Evolutionary conservation across 2,113 vertebrate genomes (phyloP).

Genomic region (Callocephalon fimbriatum): DNA sequence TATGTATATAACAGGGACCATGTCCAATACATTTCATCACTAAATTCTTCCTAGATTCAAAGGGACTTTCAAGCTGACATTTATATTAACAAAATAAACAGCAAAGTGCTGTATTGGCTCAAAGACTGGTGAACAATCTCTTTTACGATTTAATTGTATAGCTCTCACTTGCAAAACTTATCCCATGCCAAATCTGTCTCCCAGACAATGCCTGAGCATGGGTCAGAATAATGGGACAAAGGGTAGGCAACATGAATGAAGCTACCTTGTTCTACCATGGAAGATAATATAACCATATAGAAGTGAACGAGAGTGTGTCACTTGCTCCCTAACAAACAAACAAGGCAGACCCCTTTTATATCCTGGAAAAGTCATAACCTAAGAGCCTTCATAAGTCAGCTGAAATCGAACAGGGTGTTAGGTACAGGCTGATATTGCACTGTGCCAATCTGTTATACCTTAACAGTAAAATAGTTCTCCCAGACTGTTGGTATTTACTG

Average conservation of each 20-base stretch:
- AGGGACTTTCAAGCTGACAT: not conserved
- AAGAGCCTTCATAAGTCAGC: not conserved
- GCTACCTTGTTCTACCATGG: not conserved
- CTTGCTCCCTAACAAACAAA: not conserved
- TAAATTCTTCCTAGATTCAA: not conserved
- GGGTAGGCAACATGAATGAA: not conserved
- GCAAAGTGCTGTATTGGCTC: not conserved
- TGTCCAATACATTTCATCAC: not conserved
- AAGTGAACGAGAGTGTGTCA: not conserved
- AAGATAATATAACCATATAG: not conserved
- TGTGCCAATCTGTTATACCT: not conserved
- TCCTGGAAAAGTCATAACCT: not conserved
- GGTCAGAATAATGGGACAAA: not conserved
- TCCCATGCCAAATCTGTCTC: not conserved
- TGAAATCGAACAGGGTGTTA: not conserved
- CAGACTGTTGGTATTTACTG: not conserved
- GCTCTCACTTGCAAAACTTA: not conserved
- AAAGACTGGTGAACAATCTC: not conserved
- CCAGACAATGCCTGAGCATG: rapidly evolving
- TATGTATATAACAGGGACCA: not conserved
- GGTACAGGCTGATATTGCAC: not conserved
- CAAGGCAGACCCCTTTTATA: not conserved
- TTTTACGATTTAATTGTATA: not conserved
- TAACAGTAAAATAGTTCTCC: not conserved
- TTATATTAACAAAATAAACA: not conserved